Evolutionary conservation across 1,140 invertebrate species (phyloP).

Genomic region (Ceratosolen solmsi): DNA sequence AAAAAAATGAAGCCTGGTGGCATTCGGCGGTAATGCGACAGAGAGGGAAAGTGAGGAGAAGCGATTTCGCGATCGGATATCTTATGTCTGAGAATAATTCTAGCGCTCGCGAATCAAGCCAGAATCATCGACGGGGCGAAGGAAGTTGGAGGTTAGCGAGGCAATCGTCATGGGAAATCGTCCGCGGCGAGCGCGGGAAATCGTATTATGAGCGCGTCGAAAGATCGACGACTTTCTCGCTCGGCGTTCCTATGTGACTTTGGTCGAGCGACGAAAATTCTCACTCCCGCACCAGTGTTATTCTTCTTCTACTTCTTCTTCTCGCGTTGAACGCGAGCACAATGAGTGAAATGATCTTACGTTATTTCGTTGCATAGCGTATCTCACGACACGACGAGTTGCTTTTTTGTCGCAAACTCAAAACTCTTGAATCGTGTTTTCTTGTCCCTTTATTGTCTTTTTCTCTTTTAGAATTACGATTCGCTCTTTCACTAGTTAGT

Average conservation of each 20-base stretch:
- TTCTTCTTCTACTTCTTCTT: background rate
- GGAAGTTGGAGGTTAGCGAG: constrained; percentile 18
- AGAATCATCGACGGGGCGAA: background rate
- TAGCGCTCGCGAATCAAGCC: constrained; percentile 27
- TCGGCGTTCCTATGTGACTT: background rate
- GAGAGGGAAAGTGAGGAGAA: constrained; percentile 37
- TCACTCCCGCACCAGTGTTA: background rate
- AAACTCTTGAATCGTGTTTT: background rate
- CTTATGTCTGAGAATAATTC: background rate
- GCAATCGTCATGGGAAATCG: constrained; percentile 47
- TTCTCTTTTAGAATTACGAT: background rate
- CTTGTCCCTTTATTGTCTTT: background rate
- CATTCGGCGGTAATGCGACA: background rate
- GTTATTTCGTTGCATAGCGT: background rate
- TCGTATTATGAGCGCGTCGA: constrained; percentile 35
- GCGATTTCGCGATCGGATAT: constrained; percentile 14
- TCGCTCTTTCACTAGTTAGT: background rate
- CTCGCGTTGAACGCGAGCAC: background rate
- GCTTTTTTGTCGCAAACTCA: background rate
- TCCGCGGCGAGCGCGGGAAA: constrained; percentile 25
- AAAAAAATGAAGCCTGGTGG: background rate
- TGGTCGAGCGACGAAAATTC: constrained; percentile 24
- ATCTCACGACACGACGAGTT: background rate
- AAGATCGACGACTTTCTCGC: constrained; percentile 49
- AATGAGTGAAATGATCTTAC: constrained; percentile 35